phyloP scores from a whole-genome alignment of 2,888 invertebrate genomes.

The Cremastinae sp. region DNA sequence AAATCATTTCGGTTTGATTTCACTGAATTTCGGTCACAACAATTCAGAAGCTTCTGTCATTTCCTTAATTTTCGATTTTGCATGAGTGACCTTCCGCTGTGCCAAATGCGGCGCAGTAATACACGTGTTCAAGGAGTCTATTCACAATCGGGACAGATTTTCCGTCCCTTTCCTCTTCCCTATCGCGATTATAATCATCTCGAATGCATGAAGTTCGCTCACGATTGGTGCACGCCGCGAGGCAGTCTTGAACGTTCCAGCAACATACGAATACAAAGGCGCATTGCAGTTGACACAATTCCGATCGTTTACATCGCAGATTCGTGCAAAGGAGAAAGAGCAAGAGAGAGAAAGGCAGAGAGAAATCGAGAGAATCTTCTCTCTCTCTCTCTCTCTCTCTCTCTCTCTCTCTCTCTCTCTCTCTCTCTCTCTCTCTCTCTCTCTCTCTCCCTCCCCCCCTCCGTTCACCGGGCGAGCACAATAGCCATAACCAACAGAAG shows the following conservation, averaged over 20 bases:
- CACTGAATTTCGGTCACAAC: no score
- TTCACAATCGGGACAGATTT: neutral
- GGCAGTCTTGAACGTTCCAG: constrained; percentile 18
- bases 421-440: no score
- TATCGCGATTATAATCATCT: constrained; percentile 9
- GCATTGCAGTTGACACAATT: constrained; percentile 61
- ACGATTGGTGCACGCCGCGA: constrained; percentile 1
- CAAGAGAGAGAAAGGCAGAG: constrained; percentile 5
- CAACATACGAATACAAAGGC: constrained; percentile 46
- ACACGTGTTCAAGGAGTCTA: neutral
- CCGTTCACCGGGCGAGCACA: constrained; percentile 13
- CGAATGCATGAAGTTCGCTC: neutral
- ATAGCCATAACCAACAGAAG: constrained; percentile 18
- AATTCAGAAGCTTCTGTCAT: no score
- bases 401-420: no score
- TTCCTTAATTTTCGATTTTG: constrained; percentile 50
- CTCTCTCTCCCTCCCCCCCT: no score
- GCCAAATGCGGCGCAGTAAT: neutral
- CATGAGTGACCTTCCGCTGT: constrained; percentile 13
- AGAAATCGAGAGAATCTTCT: constrained; percentile 3
- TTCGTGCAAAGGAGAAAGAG: constrained; percentile 5
- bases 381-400: no score
- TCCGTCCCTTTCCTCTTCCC: constrained; percentile 3
- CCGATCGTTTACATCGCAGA: constrained; percentile 47
- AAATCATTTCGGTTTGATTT: no score